Evolutionary conservation across 2,888 invertebrate species (phyloP), one percentile per base, ranked within the genome.

Genomic region (Galerucella calmariensis): DNA sequence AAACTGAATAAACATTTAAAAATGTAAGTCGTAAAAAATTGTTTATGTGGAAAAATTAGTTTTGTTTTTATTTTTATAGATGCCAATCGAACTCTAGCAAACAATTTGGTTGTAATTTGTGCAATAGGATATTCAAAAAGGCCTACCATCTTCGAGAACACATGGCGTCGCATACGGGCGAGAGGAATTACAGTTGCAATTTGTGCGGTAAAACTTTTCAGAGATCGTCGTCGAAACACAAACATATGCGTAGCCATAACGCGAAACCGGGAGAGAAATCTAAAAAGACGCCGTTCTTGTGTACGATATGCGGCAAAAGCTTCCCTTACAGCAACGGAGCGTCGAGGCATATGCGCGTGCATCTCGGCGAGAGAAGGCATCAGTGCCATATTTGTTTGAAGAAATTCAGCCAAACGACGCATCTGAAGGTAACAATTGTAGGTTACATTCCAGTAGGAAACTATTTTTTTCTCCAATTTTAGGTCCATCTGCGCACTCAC

Each of bases 401-500:
- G 75, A 83, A 80, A 58, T 89, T 88, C 78, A 86, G 86, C 1
- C 86, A 88, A 77, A 84, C 85, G 4, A 87, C 87, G 16, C 87
- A 88, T 79, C 83, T 89, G 69, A 86, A 86, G 35, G 88, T 89
- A 65, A 35, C 51, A 24, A 24, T 27, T 63, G 20, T 14, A 46
- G 12, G 1, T 48, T 4, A 12, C 12, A 12, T 48, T 4, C 14
- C 10, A 12, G 14, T 4, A 48, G 2, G 4, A 2, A 12, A 48
- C 1, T 48, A n/a, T 48, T 12, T 11, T 48, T 48, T 48, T 35
- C 35, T 35, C 14, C 14, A 27, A 56, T 72, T 62, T 24, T 35
- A 72, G 24, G 88, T 89, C 72, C 90, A 90, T 78, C 88, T 88
- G 85, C 85, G 89, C 77, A 86, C 86, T 2, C 90, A 90, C 78